Evolutionary conservation across 2,113 vertebrate species (phyloP), one percentile per base, ranked within the genome.

Genomic region (Uria aalge): DNA sequence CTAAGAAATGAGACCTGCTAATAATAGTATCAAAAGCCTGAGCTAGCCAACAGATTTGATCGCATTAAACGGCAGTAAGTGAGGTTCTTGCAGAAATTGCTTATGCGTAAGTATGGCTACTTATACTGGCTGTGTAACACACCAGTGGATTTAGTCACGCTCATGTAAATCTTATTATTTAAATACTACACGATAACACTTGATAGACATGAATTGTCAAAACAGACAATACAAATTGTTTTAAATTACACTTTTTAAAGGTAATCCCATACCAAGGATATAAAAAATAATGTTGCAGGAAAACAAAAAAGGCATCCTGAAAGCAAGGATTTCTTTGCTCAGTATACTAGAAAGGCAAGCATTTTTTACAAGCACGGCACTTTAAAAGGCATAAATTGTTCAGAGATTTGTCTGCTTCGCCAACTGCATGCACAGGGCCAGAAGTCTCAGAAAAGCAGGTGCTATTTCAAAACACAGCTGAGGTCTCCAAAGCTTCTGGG

Each of bases 401-500:
- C 43, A 88, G 68, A 87, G 45, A 78, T 62, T 56, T 72, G 38
- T 45, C 79, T 86, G 76, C 60, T 41, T 88, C 3, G 12, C n/a
- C 79, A 92, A 48, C 24, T 81, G 43, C 15, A 69, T 5, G 7
- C 41, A 62, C 15, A 48, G 52, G 34, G 86, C 24, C 64, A 72
- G 30, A 83, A 87, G 74, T 68, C 56, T 40, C 40, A 59, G 38
- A 87, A 89, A 85, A 94, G 84, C 80, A 94, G 69, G 69, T 87
- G 93, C 64, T 87, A 55, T 60, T 96, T 88, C 67, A 56, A 92
- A 96, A 92, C 82, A 77, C 85, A 94, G 68, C 83, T 93, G 85
- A 92, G 72, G 56, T 84, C 74, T 92, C 88, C 64, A 94, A 88
- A 92, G 76, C 68, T 94, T 84, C 52, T 38, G 40, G 6, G 62